phyloP scores from a whole-genome alignment of 1,140 invertebrate species.

The Antheraea mylitta region DNA sequence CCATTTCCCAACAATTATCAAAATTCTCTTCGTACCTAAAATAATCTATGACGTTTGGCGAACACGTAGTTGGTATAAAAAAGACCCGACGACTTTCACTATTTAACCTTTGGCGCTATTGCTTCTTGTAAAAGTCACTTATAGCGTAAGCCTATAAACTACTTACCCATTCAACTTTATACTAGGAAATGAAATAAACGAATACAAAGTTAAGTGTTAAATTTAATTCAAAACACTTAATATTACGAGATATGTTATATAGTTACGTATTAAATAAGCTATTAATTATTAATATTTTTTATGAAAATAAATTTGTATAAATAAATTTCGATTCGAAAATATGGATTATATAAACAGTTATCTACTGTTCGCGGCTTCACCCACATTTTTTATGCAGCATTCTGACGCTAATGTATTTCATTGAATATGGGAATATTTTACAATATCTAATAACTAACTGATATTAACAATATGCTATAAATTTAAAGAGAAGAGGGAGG shows the following conservation, averaged over 20 bases:
- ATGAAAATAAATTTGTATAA: background rate
- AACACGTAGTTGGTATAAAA: background rate
- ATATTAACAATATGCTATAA: too few relatives aligned
- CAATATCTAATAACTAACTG: too few relatives aligned
- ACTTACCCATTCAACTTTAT: background rate
- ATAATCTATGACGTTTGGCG: background rate
- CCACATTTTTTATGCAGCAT: too few relatives aligned
- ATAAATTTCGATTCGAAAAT: too few relatives aligned
- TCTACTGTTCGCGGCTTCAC: too few relatives aligned
- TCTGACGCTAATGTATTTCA: too few relatives aligned
- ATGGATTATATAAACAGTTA: too few relatives aligned
- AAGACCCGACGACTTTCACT: background rate
- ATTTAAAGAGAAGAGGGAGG: too few relatives aligned
- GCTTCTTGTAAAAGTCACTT: background rate
- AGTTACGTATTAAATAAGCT: background rate
- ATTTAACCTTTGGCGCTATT: background rate
- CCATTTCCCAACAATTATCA: too few relatives aligned
- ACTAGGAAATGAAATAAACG: constrained; percentile 1
- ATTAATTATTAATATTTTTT: background rate
- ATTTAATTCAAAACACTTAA: background rate
- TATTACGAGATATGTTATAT: background rate
- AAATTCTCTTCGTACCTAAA: background rate
- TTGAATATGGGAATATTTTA: too few relatives aligned
- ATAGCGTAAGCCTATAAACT: background rate
- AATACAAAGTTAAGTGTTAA: background rate